Percentiles rank a stretch among this genome's conserved stretches.
Conservation (phyloP, 2,888 invertebrate genomes). For the Magallana nippona region DNA sequence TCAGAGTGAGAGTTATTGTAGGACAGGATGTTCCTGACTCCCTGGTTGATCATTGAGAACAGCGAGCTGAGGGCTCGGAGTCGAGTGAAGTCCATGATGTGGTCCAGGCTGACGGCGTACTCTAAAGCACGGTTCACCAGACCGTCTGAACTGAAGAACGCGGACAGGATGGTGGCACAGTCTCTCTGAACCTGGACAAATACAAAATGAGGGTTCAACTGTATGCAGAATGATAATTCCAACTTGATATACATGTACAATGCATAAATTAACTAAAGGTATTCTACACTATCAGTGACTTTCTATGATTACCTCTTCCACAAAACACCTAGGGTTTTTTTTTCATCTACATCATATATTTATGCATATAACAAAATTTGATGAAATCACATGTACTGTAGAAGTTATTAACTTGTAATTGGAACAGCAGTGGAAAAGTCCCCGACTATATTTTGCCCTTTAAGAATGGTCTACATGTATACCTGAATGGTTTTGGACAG, state of each 20-base stretch:
- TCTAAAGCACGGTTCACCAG: slow-evolving; percentile 95
- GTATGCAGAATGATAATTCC: background rate
- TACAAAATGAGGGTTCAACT: background rate
- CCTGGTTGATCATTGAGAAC: slow-evolving; percentile 98
- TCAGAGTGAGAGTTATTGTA: slow-evolving; percentile 97
- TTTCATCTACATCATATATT: too few species aligned
- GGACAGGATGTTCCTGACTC: slow-evolving; percentile 91
- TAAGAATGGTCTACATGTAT: slow-evolving; percentile 25
- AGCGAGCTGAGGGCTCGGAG: slow-evolving; percentile 95
- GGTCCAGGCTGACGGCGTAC: slow-evolving; percentile 92
- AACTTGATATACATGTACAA: too few species aligned
- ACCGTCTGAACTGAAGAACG: slow-evolving; percentile 94
- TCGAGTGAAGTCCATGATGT: slow-evolving; percentile 99
- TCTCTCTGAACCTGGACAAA: slow-evolving; percentile 88
- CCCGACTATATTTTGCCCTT: too few species aligned
- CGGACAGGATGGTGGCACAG: slow-evolving; percentile 90
- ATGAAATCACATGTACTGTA: too few species aligned
- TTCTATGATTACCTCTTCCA: too few species aligned
- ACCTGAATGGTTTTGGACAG: slow-evolving; percentile 76
- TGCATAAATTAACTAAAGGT: too few species aligned
- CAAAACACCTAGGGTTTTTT: too few species aligned
- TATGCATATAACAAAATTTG: too few species aligned
- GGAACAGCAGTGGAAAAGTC: too few species aligned
- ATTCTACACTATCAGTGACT: too few species aligned
- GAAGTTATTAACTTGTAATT: too few species aligned